Evolutionary conservation across 2,113 vertebrate genomes (phyloP).

Genomic region (Ceyx melanurus): DNA sequence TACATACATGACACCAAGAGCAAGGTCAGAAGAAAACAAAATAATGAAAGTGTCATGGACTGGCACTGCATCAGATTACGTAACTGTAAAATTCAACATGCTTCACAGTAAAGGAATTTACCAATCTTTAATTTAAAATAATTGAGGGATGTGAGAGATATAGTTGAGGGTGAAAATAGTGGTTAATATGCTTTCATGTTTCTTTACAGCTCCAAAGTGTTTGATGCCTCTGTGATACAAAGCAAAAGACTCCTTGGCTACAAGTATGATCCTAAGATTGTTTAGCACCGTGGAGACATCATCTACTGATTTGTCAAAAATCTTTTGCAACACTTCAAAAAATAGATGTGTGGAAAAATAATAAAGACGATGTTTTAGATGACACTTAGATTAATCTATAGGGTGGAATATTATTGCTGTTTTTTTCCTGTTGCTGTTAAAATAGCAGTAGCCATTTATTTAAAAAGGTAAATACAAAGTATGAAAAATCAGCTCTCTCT

Average conservation of each 20-base stretch:
- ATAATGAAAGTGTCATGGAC: slow-evolving; percentile 1
- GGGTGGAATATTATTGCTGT: background rate
- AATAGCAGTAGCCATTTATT: background rate
- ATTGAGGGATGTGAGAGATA: slow-evolving; percentile 4
- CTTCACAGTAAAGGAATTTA: slow-evolving; percentile 11
- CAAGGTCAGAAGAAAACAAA: slow-evolving; percentile 10
- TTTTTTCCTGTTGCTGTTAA: background rate
- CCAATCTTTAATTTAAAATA: slow-evolving; percentile 26
- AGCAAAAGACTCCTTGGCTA: background rate
- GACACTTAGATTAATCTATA: background rate
- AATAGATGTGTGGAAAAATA: background rate
- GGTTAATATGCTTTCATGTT: slow-evolving; percentile 1
- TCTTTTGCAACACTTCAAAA: background rate
- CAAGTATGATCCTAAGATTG: background rate
- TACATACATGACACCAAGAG: background rate
- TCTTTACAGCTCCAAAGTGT: background rate
- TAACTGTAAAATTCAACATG: slow-evolving; percentile 14
- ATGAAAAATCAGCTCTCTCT: background rate
- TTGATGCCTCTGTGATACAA: background rate
- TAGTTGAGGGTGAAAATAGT: background rate
- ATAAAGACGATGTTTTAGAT: background rate
- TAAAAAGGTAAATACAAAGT: background rate
- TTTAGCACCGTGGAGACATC: background rate
- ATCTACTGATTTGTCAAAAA: background rate
- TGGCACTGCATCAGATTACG: slow-evolving; percentile 6